A percentile compares a stretch with the other conserved stretches of the same genome.
Conservation (phyloP, 2,113 vertebrate genomes). For the Sigmodon hispidus region DNA sequence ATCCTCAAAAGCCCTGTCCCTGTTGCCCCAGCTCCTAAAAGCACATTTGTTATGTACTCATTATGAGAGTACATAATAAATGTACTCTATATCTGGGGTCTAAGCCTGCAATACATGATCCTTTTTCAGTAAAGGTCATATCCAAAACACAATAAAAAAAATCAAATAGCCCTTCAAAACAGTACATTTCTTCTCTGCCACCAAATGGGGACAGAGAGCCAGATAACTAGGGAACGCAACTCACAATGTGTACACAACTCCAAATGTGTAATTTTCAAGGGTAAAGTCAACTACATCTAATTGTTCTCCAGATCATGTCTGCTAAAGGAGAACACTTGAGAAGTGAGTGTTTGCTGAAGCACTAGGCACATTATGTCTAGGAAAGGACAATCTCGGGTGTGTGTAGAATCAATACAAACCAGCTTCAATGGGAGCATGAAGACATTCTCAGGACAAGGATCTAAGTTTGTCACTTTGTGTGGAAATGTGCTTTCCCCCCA, state of each 20-base stretch:
- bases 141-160: neutral
- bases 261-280: neutral
- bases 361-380: neutral
- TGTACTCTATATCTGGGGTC: neutral
- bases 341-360: neutral
- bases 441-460: neutral
- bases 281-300: neutral
- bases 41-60: neutral
- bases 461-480: neutral
- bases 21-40: neutral
- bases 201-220: neutral
- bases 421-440: neutral
- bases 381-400: neutral
- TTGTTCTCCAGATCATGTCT: neutral
- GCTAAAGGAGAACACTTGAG: neutral
- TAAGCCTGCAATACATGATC: neutral
- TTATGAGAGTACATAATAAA: too few species aligned
- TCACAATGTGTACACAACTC: too few species aligned
- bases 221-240: slow-evolving; percentile 4
- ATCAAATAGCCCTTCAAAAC: neutral
- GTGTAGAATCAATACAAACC: neutral
- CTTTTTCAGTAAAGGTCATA: neutral
- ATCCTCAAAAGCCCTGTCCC: neutral
- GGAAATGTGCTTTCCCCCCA: neutral
- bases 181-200: neutral